Evolutionary conservation across 2,888 invertebrate species (phyloP), one percentile per base, ranked within the genome.

Genomic region (Mylabris sibirica): DNA sequence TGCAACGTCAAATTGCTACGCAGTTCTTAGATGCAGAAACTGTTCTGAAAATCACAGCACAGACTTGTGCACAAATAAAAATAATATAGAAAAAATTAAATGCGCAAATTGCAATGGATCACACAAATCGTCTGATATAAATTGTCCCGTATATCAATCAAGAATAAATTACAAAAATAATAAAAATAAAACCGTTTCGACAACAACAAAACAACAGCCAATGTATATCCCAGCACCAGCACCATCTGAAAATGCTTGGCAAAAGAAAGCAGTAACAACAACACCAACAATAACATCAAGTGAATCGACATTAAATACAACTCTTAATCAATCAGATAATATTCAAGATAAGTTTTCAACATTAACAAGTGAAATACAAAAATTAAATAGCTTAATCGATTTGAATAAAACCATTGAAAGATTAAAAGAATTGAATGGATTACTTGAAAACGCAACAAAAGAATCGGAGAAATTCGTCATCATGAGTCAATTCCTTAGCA

Each of bases 31-130:
- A 44, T 44, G 44, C 3, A 14, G 44, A 44, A 44, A n/a, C n/a
- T 44, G 44, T n/a, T 44, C 44, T n/a, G 44, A 44, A n/a, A 44
- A 26, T 60, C 34, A 60, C n/a, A 17, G 30, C n/a, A 60, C 60
- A 26, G 9, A 14, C 3, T 20, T 34, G 11, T 60, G 60, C n/a
- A 60, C 60, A n/a, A 60, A 60, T n/a, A 35, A 60, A 12, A n/a
- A 60, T 9, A 60, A 30, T 12, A 26, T 9, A 12, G 34, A 30
- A 14, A 35, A 30, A 60, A 60, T 22, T 26, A 44, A 44, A 44
- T 60, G 60, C 12, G n/a, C 35, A 14, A 60, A 60, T 14, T 60
- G 60, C n/a, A n/a, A 14, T 30, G 60, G 60, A 11, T 17, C 30
- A n/a, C 34, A 60, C 30, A 44, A 44, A 44, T 44, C 44, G n/a